A percentile compares a stretch with the other conserved stretches of the same genome.
phyloP scores from a whole-genome alignment of 2,888 invertebrate genomes.

The Junonia oenone region DNA sequence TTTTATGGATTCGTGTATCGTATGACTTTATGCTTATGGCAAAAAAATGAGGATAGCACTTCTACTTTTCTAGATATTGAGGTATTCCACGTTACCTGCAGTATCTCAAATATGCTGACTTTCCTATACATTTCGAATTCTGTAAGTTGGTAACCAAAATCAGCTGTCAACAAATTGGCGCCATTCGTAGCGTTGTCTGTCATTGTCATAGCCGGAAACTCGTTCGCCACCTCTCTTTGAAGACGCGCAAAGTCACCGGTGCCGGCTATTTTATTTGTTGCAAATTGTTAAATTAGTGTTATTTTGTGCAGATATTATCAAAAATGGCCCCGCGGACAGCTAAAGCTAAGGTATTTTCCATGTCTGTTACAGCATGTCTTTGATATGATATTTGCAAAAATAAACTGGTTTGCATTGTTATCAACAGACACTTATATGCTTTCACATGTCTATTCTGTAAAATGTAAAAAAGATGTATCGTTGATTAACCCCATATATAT shows the following conservation, averaged over 20 bases:
- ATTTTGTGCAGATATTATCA: constrained; percentile 32
- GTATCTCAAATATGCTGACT: too few species aligned
- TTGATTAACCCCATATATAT: neutral
- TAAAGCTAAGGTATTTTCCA: constrained; percentile 58
- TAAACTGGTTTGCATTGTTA: constrained; percentile 53
- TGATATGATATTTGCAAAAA: constrained; percentile 27
- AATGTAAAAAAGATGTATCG: neutral
- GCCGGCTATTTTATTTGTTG: constrained; percentile 32
- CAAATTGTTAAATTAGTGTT: constrained; percentile 32
- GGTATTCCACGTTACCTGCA: too few species aligned
- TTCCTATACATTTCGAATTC: too few species aligned
- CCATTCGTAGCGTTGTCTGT: constrained; percentile 52
- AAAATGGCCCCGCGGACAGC: constrained; percentile 65
- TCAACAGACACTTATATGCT: constrained; percentile 32
- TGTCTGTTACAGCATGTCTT: constrained; percentile 10
- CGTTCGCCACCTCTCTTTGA: constrained; percentile 42
- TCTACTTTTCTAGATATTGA: too few species aligned
- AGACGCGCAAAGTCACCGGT: constrained; percentile 37
- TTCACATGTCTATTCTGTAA: constrained; percentile 29
- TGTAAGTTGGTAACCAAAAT: constrained; percentile 3
- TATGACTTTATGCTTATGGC: too few species aligned
- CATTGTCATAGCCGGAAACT: constrained; percentile 71
- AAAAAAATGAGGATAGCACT: too few species aligned
- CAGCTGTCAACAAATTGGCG: constrained; percentile 47
- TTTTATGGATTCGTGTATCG: too few species aligned